Conservation (phyloP, 2,113 vertebrate species). For the Thalassarche chlororhynchos region DNA sequence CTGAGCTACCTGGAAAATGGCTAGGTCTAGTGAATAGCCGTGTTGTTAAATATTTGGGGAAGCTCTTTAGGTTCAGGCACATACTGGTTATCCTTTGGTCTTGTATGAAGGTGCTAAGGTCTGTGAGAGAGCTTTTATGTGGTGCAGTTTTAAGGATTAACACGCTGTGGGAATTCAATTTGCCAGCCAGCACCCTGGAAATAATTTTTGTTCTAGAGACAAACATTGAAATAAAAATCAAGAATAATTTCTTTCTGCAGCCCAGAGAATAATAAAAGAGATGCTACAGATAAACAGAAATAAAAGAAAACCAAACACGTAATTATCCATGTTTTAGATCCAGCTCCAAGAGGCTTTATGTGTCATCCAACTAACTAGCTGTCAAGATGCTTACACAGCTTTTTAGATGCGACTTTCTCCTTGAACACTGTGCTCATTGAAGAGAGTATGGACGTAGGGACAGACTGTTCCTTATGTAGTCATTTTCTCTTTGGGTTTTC, state of each 20-base stretch:
- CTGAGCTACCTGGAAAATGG: background rate
- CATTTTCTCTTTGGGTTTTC: background rate
- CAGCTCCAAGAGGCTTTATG: conserved; percentile 38
- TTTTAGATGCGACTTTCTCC: background rate
- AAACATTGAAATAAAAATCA: conserved; percentile 16
- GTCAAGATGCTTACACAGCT: conserved; percentile 28
- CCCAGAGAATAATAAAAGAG: conserved; percentile 15
- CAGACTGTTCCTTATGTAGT: background rate
- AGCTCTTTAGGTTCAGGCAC: background rate
- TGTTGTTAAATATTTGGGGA: background rate
- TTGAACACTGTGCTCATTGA: background rate
- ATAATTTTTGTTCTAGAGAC: background rate
- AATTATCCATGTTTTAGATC: conserved; percentile 37
- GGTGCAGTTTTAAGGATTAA: background rate
- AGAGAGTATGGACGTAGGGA: background rate
- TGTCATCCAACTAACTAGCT: conserved; percentile 34
- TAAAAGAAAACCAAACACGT: background rate
- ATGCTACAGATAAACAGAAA: conserved; percentile 22
- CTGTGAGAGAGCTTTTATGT: background rate
- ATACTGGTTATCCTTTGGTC: background rate
- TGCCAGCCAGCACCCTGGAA: background rate
- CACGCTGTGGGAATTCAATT: background rate
- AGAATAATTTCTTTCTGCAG: background rate
- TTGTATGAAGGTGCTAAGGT: background rate
- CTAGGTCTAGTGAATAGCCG: background rate